These are phyloP conservation scores for Daphoenositta chrysoptera DNA, from an alignment of 2,113 vertebrate genomes.

Conservation along the genomic window DNA sequence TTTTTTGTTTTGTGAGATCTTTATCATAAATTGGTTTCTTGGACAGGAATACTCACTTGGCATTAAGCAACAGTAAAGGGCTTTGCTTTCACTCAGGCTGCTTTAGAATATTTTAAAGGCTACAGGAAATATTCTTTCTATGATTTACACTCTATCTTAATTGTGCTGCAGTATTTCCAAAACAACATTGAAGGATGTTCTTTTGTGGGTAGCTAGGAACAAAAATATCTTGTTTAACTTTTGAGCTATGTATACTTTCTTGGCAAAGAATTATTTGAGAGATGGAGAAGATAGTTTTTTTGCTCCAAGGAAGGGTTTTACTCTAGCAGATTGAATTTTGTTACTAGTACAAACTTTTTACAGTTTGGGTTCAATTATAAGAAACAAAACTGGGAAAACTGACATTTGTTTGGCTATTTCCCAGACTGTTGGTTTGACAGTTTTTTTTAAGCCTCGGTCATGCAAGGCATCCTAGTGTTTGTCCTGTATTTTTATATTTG, in stretches of 20 bases:
- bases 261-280: slow-evolving; percentile 16
- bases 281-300: neutral
- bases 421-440: neutral
- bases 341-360: slow-evolving; percentile 9
- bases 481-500: neutral
- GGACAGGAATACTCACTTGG: slow-evolving; percentile 61
- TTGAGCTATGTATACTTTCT: slow-evolving; percentile 38
- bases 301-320: neutral
- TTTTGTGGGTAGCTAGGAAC: slow-evolving; percentile 52
- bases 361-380: neutral
- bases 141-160: slow-evolving; percentile 59
- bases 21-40: slow-evolving; percentile 64
- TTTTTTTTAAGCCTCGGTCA: neutral
- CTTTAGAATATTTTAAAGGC: slow-evolving; percentile 44
- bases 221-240: slow-evolving; percentile 66
- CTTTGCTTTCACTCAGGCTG: slow-evolving; percentile 28
- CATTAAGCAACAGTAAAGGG: neutral
- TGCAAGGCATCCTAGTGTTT: neutral
- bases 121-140: slow-evolving; percentile 41
- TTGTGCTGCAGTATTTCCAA: slow-evolving; percentile 57
- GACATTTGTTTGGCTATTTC: neutral
- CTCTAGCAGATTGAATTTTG: neutral
- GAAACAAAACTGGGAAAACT: neutral
- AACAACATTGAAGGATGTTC: slow-evolving; percentile 54
- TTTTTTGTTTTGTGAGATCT: slow-evolving; percentile 9